Base-by-base conservation (phyloP, 2,888 invertebrate genomes). In the Drosophila differens region DNA sequence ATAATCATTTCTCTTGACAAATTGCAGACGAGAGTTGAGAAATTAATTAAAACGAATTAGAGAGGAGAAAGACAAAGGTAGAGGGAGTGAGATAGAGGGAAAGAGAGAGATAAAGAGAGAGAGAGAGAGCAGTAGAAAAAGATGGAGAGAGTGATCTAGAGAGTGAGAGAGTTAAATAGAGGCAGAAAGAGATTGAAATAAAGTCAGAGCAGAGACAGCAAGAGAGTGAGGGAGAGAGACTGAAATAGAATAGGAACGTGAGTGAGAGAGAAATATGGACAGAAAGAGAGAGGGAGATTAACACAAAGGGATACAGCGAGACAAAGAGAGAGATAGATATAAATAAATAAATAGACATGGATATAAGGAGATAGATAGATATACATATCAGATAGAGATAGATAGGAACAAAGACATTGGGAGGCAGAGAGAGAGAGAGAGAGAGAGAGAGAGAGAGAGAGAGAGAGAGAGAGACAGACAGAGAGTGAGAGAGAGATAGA, bases 1-100 rank as follows among this genome's bases (percentile, higher is more conserved):
- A 54, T 47, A 51, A 25, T 41, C 39, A 71, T 66, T 71, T 69
- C 55, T 72, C 57, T 53, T 44, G 12, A 22, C 30, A 33, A 49
- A 62, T 82, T 57, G 33, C 53, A 53, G 44, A n/a, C 28, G 10
- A 37, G 37, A 30, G 65, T 65, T 30, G 25, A 35, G 35, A 16
- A 1, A 47, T 33, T 32, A 5, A 16, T 28, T n/a, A n/a, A 28
- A 30, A 4, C n/a, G 0, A 19, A 19, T 52, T n/a, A 30, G 9
- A 30, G 19, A n/a, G 30, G 4, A 47, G 47, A 16, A 16, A 47
- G 7, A 9, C 25, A 47, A 4, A 25, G 1, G 9, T 4, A 16
- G 4, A 47, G 0, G 9, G 2, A 16, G 7, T 7, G 16, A 16
- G 1, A 22, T 44, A 14, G 22, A 1, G 22, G n/a, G 6, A 44